These are phyloP conservation scores for Chalcis sispes DNA, from an alignment of 2,888 invertebrate genomes.

Conservation along the genomic window DNA sequence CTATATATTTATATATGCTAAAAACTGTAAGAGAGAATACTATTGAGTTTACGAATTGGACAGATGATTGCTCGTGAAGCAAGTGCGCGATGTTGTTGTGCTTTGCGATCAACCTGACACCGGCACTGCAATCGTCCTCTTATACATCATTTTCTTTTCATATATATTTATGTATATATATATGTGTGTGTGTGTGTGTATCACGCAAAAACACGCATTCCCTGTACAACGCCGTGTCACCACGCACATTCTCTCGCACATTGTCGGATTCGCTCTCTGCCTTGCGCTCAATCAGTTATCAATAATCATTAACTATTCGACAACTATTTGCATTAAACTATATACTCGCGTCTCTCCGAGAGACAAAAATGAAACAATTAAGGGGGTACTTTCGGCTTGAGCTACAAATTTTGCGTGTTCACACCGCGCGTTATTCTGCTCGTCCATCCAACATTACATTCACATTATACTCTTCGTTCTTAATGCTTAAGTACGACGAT, in stretches of 20 bases:
- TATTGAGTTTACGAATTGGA: slow-evolving; percentile 74
- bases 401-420: slow-evolving; percentile 17
- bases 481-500: slow-evolving; percentile 56
- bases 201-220: slow-evolving; percentile 58
- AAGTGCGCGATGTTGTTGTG: slow-evolving; percentile 40
- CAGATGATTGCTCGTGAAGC: slow-evolving; percentile 71
- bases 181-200: slow-evolving; percentile 53
- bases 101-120: slow-evolving; percentile 2
- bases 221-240: slow-evolving; percentile 60
- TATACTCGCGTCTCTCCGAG: slow-evolving; percentile 58
- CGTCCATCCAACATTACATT: background rate
- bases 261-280: slow-evolving; percentile 11
- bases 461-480: background rate
- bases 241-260: slow-evolving; percentile 16
- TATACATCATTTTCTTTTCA: slow-evolving; percentile 31
- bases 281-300: slow-evolving; percentile 1
- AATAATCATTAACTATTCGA: slow-evolving; percentile 55
- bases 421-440: background rate
- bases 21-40: slow-evolving; percentile 71
- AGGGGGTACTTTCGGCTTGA: slow-evolving; percentile 43
- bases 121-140: slow-evolving; percentile 55
- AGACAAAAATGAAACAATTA: slow-evolving; percentile 52
- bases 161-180: slow-evolving; percentile 38
- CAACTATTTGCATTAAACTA: slow-evolving; percentile 59
- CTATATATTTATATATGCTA: slow-evolving; percentile 57